Base-by-base conservation (phyloP, 2,797 vertebrate species). In the Sebastes alutus region DNA sequence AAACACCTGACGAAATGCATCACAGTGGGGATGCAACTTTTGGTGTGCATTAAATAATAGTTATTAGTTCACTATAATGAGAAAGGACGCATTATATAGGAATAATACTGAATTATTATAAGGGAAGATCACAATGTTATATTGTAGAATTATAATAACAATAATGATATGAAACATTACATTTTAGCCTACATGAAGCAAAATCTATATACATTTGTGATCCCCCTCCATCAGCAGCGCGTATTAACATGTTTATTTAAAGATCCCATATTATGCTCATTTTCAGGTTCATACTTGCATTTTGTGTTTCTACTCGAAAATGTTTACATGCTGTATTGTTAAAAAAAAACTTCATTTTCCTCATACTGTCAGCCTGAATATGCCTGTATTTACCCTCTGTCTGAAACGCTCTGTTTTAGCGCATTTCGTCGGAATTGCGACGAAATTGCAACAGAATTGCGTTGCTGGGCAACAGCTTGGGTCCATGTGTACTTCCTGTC, bases 271-370 rank as follows among this genome's bases (percentile, higher is more conserved):
- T 42, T 42, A 6, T 0, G 38, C 38, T 42, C 5, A 42, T 42
- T 42, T 42, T 42, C 38, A 42, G 38, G 38, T 42, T 42, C 38
- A 42, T 42, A 42, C 13, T 42, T 14, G 38, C 13, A 14, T 42
- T 42, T 42, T 42, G 38, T 42, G 0, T 42, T 42, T 42, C 38
- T 42, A 42, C 38, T 14, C 5, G 38, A 42, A 42, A 13, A 42
- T 14, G 38, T 42, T 42, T 42, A 42, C 38, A 42, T 42, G 38
- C 13, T 42, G 1, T 42, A 42, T 42, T 42, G 38, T 42, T 42
- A 0, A 42, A 42, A 42, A 38, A 38, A 14, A 0, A 0, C 35
- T 13, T 13, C 0, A 38, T 38, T 38, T 38, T 13, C 33, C 33
- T 35, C 33, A 35, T 35, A 35, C 11, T 35, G 35, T 38, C 35